Conservation (phyloP, 2,113 vertebrate genomes). For the Scomber scombrus region DNA sequence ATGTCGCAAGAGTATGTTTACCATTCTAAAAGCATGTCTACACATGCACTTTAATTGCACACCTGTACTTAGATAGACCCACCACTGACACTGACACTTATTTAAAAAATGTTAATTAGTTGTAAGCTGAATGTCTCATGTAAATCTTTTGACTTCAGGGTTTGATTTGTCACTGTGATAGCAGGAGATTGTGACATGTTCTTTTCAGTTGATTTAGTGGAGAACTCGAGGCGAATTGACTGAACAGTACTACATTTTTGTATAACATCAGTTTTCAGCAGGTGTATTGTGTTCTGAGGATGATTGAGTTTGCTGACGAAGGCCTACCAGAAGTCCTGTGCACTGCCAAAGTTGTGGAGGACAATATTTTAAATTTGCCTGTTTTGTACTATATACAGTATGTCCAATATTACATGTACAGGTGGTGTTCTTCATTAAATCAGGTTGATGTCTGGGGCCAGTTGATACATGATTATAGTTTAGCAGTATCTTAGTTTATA, state of each 20-base stretch:
- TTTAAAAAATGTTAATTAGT: too few species aligned
- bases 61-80: background rate
- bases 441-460: too few species aligned
- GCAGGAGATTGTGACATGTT: background rate
- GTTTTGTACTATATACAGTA: background rate
- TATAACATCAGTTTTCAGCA: background rate
- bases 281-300: background rate
- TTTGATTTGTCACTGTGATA: conserved; percentile 1
- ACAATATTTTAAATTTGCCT: background rate
- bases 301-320: background rate
- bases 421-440: background rate
- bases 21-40: background rate
- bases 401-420: background rate
- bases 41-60: background rate
- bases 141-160: background rate
- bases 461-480: too few species aligned
- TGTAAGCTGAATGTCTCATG: too few species aligned
- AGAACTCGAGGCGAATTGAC: background rate
- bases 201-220: background rate
- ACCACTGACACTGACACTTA: too few species aligned
- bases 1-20: background rate
- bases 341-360: background rate
- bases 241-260: too few species aligned
- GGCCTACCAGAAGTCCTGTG: background rate
- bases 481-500: background rate